Evolutionary conservation across 1,140 invertebrate species (phyloP), one percentile per base, ranked within the genome.

Genomic region (Drosophila santomea): DNA sequence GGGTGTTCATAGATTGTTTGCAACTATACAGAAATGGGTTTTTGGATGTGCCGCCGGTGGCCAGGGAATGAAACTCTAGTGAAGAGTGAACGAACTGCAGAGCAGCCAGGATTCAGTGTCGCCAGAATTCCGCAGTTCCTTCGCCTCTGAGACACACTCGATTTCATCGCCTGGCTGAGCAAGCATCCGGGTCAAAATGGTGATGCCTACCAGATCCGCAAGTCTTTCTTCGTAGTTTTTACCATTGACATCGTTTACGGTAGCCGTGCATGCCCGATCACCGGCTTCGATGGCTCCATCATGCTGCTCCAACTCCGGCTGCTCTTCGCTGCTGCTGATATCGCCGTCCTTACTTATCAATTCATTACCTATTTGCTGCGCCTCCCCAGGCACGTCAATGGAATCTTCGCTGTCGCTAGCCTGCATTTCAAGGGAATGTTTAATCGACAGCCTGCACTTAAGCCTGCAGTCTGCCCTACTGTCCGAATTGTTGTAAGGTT

Each of bases 171-270:
- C 68, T 81, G 68, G 55, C 51, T 72, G 28, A 57, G 48, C 66
- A 47, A 57, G 78, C 79, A 48, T 72, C 57, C 41, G 11, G 44
- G 12, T 73, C 35, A 80, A 61, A 61, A 78, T 71, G 59, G 50
- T 69, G 71, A 86, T 83, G 79, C 91, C 74, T 92, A 92, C 91
- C 91, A 92, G 64, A 75, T 90, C 85, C 11, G 91, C 78, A n/a
- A 91, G 73, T 80, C 78, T 92, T 80, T 91, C 81, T 91, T 92
- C 91, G 83, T 91, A 92, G 75, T 58, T 91, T 92, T 91, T 91
- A 91, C 85, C 78, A 85, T 58, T 90, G 83, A 74, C 67, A 74
- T 76, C 67, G 35, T 47, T 52, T 62, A 39, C 36, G 39, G 44
- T 52, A 36, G 76, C 38, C 39, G 4, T 47, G 39, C n/a, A 25